Evolutionary conservation across 2,797 vertebrate genomes (phyloP).

Genomic region (Decapterus maruadsi): DNA sequence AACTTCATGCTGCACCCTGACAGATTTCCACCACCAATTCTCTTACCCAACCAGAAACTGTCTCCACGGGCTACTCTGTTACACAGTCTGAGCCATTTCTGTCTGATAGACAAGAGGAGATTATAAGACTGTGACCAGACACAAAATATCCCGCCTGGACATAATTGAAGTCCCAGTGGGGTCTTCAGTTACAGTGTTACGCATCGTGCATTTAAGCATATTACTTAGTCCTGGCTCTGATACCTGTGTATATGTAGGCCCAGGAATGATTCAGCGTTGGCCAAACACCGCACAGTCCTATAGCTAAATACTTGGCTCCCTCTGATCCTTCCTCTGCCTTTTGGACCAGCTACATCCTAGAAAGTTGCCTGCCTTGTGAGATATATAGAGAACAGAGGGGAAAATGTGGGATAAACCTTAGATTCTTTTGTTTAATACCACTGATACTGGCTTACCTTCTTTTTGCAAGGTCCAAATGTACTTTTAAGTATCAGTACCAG

Average conservation of each 20-base stretch:
- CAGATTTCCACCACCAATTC: conserved; percentile 56
- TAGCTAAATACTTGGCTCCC: conserved; percentile 1
- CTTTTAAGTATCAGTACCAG: background rate
- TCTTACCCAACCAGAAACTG: conserved; percentile 43
- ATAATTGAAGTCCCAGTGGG: conserved; percentile 36
- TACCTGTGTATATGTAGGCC: background rate
- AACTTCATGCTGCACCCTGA: conserved; percentile 48
- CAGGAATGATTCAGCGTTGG: background rate
- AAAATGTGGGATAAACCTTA: background rate
- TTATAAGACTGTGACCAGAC: conserved; percentile 58
- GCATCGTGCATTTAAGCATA: conserved; percentile 29
- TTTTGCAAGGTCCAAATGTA: background rate
- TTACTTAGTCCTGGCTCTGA: conserved; percentile 1
- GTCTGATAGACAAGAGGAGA: conserved; percentile 55
- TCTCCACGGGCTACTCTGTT: conserved; percentile 42
- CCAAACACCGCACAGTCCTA: background rate
- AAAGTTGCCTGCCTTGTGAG: background rate
- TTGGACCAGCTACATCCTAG: background rate
- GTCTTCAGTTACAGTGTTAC: conserved; percentile 26
- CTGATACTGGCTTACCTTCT: background rate
- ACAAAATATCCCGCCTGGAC: conserved; percentile 46
- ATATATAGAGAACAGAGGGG: background rate
- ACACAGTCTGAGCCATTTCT: conserved; percentile 33
- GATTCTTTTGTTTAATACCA: background rate
- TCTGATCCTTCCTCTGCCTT: background rate